phyloP scores from a whole-genome alignment of 2,888 invertebrate genomes.

The Tupiocoris notatus region DNA sequence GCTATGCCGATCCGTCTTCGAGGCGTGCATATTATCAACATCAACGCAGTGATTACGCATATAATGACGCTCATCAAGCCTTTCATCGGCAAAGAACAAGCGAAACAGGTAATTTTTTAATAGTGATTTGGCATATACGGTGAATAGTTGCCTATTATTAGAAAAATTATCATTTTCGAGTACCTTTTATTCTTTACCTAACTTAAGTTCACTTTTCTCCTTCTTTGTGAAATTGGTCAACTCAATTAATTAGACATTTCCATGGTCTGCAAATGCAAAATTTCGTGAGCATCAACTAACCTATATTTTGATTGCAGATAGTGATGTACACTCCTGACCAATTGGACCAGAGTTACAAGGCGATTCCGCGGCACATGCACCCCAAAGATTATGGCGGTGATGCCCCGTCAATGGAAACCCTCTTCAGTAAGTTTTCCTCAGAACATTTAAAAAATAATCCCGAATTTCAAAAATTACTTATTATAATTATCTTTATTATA shows the following conservation, averaged over 20 bases:
- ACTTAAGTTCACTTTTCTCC: too few relatives aligned
- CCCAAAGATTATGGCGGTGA: conserved; percentile 50
- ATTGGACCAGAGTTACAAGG: conserved; percentile 46
- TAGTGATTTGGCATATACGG: neutral
- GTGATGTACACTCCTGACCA: conserved; percentile 48
- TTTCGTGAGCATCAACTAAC: too few relatives aligned
- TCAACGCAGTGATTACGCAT: conserved; percentile 48
- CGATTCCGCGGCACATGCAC: conserved; percentile 47
- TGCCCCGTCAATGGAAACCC: conserved; percentile 45
- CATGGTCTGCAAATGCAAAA: too few relatives aligned
- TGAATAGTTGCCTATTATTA: too few relatives aligned
- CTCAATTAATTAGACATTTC: too few relatives aligned
- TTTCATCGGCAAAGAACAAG: conserved; percentile 50
- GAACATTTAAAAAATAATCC: too few relatives aligned
- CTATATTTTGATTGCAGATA: conserved; percentile 45
- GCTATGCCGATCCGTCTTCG: conserved; percentile 50
- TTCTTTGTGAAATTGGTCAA: too few relatives aligned
- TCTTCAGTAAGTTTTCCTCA: conserved; percentile 45
- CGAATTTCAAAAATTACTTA: too few relatives aligned
- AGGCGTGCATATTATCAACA: conserved; percentile 49
- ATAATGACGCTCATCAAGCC: conserved; percentile 49
- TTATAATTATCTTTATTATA: too few relatives aligned
- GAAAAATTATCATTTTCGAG: too few relatives aligned
- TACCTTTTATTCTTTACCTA: too few relatives aligned
- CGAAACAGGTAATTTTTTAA: conserved; percentile 45